Evolutionary conservation across 2,797 vertebrate genomes (phyloP), one percentile per base, ranked within the genome.

Genomic region (Varecia variegata): DNA sequence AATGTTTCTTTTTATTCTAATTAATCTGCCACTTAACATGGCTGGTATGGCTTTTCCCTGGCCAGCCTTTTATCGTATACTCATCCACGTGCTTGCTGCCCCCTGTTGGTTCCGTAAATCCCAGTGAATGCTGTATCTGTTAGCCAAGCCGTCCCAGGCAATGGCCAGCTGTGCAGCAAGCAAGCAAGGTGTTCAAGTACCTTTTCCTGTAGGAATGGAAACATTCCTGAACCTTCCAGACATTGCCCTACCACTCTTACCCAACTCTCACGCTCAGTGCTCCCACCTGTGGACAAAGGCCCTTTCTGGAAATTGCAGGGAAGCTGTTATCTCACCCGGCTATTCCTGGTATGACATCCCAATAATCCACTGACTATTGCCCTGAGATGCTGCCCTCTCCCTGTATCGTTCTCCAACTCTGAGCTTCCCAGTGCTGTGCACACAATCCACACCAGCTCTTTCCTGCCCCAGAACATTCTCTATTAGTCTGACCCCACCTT

Each of bases 1-100:
- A 89, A 82, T 90, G 15, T 79, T 92, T 89, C 30, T 80, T 13
- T 84, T 89, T 80, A 23, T 86, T 82, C 74, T 82, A 62, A 84
- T 70, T 74, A 74, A 84, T 90, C 76, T 81, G 3, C 70, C 12
- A 81, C 15, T 80, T 87, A 90, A 40, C 18, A 15, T 88, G 35
- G 6, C 23, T 90, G 21, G 32, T 7, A 18, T 13, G 11, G 52
- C n/a, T 62, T 94, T 50, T 60, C 11, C 25, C 32, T 60, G 10
- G 32, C 56, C 21, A 52, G n/a, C 18, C n/a, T 79, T 87, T 82
- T 77, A 87, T 92, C 23, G 38, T 10, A 70, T 23, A 43, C 4
- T 71, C 68, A 47, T 67, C 23, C 73, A 77, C 77, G 65, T 47
- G 56, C 43, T 65, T 54, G 47, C 60, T 80, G 4, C 13, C 81